Conservation (phyloP, 2,113 vertebrate genomes). For the Syngnathus floridae region DNA sequence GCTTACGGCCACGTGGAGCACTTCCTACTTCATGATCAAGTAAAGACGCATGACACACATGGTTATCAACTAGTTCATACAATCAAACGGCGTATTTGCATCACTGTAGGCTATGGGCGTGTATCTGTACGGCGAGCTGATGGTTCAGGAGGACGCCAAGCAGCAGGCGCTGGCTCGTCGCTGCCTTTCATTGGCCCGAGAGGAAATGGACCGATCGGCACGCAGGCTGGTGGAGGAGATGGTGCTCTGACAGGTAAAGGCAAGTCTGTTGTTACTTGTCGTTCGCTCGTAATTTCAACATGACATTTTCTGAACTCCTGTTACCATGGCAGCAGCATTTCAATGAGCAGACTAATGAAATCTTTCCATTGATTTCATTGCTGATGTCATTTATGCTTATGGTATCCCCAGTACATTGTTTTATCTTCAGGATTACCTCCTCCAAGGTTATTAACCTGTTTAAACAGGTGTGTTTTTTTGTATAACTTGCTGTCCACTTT, state of each 20-base stretch:
- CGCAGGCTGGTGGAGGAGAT: conserved; percentile 86
- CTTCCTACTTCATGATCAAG: conserved; percentile 86
- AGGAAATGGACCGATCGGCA: conserved; percentile 82
- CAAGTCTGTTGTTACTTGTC: conserved; percentile 18
- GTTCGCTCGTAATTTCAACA: neutral
- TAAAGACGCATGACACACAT: conserved; percentile 37
- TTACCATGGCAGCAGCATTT: too few relatives aligned
- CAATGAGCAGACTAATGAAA: too few relatives aligned
- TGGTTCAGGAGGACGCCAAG: conserved; percentile 83
- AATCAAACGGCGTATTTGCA: conserved; percentile 9
- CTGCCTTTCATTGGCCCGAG: conserved; percentile 76
- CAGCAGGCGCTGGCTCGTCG: conserved; percentile 83
- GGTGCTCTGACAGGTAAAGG: conserved; percentile 79
- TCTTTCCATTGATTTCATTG: too few relatives aligned
- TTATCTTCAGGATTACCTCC: too few relatives aligned
- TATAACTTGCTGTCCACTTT: neutral
- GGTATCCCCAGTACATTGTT: too few relatives aligned
- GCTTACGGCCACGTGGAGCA: conserved; percentile 79
- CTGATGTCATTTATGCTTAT: too few relatives aligned
- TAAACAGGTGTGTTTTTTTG: too few relatives aligned
- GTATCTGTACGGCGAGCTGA: conserved; percentile 94
- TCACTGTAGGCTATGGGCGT: conserved; percentile 88
- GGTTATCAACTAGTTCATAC: neutral
- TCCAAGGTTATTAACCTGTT: too few relatives aligned
- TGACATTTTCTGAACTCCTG: neutral